Evolutionary conservation across 2,113 vertebrate genomes (phyloP), one percentile per base, ranked within the genome.

Genomic region (Macquaria australasica): DNA sequence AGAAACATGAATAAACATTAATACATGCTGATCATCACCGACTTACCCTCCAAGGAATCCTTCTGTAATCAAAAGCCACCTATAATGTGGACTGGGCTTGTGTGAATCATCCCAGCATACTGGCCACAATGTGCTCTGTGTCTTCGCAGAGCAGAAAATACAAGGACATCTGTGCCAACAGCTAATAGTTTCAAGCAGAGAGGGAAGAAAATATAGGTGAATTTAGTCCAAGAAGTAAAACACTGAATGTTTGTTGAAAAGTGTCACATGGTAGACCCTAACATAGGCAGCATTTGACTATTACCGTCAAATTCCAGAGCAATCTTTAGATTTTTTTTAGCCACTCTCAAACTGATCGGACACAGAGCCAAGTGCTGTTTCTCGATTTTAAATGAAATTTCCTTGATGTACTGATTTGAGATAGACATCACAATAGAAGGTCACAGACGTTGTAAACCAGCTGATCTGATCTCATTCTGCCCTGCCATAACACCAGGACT

Each of bases 1-100:
- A 51, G 6, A 25, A 9, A 41, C 23, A 37, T 43, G 60, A 37
- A 69, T 82, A 76, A 76, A 64, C 63, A 83, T 67, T 23, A 39
- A 41, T 18, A 55, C 53, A 60, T 23, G 53, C 23, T 62, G 51
- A 73, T 73, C 53, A 43, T 59, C 51, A 56, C 39, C 55, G 55
- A 53, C 20, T 48, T 45, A 60, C 41, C 39, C 55, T 59, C 23
- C 25, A 34, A 37, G 14, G 43, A 43, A 34, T 59, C 28, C 41
- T 7, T 67, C 62, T 20, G 12, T 51, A 66, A 72, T 67, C 55
- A 53, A 25, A 58, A 51, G 48, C 20, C 15, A 12, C 12, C 18
- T 48, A n/a, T 56, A 73, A 59, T 55, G 34, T 73, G 37, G 25
- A 25, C 5, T 67, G 21, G 37, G 20, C 15, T 59, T 48, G 62